phyloP scores from a whole-genome alignment of 2,888 invertebrate genomes.

The Brachyptera putata region DNA sequence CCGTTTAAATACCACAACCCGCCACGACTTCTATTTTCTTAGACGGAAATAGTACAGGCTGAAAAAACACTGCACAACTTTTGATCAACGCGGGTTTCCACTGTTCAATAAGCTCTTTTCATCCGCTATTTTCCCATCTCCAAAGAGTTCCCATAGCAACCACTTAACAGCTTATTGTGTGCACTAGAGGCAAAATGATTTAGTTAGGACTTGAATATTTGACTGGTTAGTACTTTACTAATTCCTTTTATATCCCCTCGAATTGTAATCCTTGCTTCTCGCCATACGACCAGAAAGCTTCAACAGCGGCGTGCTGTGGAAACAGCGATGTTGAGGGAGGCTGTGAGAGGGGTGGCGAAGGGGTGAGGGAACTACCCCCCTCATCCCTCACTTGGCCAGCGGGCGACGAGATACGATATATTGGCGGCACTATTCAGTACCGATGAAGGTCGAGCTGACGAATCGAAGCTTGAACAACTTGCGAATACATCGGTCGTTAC shows the following conservation, averaged over 20 bases:
- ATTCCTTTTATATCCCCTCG: slow-evolving; percentile 3
- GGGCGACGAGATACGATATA: slow-evolving; percentile 8
- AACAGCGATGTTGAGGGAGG: background rate
- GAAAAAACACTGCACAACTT: background rate
- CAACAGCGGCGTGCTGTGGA: background rate
- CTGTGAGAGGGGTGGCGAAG: background rate
- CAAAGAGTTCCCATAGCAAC: background rate
- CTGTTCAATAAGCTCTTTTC: too few species aligned
- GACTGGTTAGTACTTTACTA: slow-evolving; percentile 6
- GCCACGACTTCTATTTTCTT: background rate
- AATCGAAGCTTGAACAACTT: too few species aligned
- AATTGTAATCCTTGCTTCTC: slow-evolving; percentile 13
- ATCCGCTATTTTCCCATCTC: background rate
- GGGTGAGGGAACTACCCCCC: background rate
- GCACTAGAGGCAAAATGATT: background rate
- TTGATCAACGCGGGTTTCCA: background rate
- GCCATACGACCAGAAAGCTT: too few species aligned
- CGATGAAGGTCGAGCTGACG: background rate
- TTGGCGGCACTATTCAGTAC: background rate
- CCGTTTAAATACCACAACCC: background rate
- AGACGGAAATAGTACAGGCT: background rate
- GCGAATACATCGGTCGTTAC: too few species aligned
- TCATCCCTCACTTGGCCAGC: background rate
- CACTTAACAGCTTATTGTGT: slow-evolving; percentile 3
- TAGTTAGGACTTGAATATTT: background rate